These are phyloP conservation scores for Megastigmus dorsalis DNA, from an alignment of 2,888 invertebrate genomes.

Conservation along the genomic window DNA sequence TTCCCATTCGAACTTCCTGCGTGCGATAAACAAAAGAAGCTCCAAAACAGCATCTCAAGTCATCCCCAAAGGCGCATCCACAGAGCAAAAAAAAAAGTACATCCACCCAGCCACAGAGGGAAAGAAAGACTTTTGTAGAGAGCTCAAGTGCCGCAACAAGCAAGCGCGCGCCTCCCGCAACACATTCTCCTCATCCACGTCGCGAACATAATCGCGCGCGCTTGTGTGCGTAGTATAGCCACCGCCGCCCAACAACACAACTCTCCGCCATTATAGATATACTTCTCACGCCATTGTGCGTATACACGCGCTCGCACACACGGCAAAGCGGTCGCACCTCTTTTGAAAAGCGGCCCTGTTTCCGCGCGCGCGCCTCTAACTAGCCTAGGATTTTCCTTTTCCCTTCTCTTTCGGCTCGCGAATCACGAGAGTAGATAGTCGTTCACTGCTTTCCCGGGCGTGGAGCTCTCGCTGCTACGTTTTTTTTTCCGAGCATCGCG, in stretches of 20 bases:
- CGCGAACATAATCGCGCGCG: no score
- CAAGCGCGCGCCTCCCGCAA: no score
- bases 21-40: no score
- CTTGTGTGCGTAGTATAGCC: constrained; percentile 6
- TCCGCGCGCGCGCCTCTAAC: neutral
- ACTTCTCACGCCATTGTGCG: constrained; percentile 25
- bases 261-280: no score
- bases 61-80: no score
- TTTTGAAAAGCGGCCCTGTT: constrained; percentile 9
- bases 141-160: no score
- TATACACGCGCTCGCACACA: neutral
- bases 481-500: constrained; percentile 34
- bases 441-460: constrained; percentile 22
- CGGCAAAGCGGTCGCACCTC: constrained; percentile 5
- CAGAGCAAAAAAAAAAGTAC: neutral
- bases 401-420: neutral
- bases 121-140: neutral
- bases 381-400: neutral
- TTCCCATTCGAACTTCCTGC: no score
- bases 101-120: neutral
- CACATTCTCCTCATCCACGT: no score
- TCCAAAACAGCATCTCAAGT: no score
- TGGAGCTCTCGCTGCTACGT: neutral
- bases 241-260: no score
- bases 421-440: no score